Evolutionary conservation across 2,113 vertebrate genomes (phyloP).

Genomic region (Leucosticte australis): DNA sequence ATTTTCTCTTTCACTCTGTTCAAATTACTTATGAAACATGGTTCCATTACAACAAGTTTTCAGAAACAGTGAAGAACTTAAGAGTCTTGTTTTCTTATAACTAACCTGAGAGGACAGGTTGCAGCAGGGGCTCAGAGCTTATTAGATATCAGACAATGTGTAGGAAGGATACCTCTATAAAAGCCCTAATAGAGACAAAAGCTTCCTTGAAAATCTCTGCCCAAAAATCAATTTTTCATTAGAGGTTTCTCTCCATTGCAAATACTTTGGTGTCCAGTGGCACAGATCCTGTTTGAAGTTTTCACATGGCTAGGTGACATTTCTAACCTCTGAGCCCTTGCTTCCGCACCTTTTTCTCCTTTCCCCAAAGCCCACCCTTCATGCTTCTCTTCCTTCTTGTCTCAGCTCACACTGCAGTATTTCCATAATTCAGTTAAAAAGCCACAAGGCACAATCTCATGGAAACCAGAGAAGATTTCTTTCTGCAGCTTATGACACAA

Average conservation of each 20-base stretch:
- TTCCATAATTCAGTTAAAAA: background rate
- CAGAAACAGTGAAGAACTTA: background rate
- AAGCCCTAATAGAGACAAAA: background rate
- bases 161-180: background rate
- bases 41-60: background rate
- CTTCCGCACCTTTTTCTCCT: background rate
- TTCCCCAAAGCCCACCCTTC: background rate
- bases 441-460: background rate
- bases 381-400: background rate
- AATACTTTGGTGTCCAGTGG: background rate
- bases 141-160: background rate
- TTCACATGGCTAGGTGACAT: background rate
- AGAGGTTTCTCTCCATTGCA: background rate
- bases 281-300: background rate
- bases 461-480: background rate
- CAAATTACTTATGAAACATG: background rate
- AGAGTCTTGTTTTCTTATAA: background rate
- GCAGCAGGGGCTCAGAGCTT: background rate
- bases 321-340: background rate
- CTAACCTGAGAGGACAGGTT: background rate
- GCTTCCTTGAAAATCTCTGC: background rate
- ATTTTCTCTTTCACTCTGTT: background rate
- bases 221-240: background rate
- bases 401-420: background rate
- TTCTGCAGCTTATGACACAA: background rate